Evolutionary conservation across 2,888 invertebrate species (phyloP), one percentile per base, ranked within the genome.

Genomic region (Anoplius nigerrimus): DNA sequence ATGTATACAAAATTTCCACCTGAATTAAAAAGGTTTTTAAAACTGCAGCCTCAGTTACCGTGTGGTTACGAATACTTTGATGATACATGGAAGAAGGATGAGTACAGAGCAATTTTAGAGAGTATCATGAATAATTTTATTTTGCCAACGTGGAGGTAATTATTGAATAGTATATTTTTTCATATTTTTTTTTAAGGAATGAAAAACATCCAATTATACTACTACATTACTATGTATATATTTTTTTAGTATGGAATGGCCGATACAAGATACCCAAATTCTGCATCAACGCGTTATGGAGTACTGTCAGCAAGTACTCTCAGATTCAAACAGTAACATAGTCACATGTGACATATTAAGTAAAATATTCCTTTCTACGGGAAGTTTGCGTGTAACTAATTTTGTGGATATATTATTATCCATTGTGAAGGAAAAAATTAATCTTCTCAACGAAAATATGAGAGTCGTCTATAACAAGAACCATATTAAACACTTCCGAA

Each of bases 61-160:
- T 92, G 93, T 73, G 91, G 91, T 42, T 92, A 92, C 78, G 93
- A 94, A 84, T 92, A 93, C 85, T 93, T 95, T 75, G 91, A 94
- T 0, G 87, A 89, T 20, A 91, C 90, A 80, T 93, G 92, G 89
- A 93, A 91, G 75, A 89, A 87, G 72, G 79, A 88, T 42, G 88
- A 90, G 59, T 91, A 92, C 73, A 89, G 91, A 21, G 84, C 84
- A 0, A 87, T 89, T 42, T 86, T 94, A 6, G 90, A 90, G 74
- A 83, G 87, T 42, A 88, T 92, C 63, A 89, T 95, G 85, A 89
- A 90, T 52, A 88, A 89, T 24, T 85, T 94, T 6, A 90, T 91
- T 81, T 84, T 95, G 45, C 92, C 92, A 1, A 82, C 87, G 46
- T 92, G 88, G 88, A 85, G 75, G 88, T 88, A 69, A 83, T 82